Conservation (phyloP, 2,888 invertebrate species). For the Phengaris arion region DNA sequence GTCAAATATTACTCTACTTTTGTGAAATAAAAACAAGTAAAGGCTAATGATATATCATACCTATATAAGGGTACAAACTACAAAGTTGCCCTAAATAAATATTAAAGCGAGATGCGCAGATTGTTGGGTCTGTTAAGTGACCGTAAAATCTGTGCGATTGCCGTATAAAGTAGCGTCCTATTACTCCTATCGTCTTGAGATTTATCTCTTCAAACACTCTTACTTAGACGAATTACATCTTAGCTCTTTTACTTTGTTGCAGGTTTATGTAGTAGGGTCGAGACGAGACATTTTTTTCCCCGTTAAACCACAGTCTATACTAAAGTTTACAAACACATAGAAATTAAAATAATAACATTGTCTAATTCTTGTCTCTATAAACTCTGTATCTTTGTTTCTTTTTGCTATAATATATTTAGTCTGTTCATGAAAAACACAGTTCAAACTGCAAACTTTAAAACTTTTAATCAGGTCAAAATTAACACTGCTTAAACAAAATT, state of each 20-base stretch:
- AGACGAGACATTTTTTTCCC: too few species aligned
- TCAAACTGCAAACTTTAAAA: not conserved
- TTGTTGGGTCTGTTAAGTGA: not conserved
- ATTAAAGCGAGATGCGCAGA: conserved; percentile 37
- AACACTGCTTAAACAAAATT: not conserved
- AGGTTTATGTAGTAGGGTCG: too few species aligned
- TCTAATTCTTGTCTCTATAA: too few species aligned
- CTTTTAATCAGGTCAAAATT: not conserved
- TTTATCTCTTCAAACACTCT: not conserved
- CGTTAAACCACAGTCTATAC: too few species aligned
- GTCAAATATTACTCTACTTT: not conserved
- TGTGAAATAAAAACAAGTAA: conserved; percentile 18
- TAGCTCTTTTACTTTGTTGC: not conserved
- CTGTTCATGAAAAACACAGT: not conserved
- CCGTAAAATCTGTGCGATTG: not conserved
- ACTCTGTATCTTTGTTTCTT: too few species aligned
- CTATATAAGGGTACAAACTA: conserved; percentile 33
- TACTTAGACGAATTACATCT: not conserved
- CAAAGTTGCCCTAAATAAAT: conserved; percentile 39
- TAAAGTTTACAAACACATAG: too few species aligned
- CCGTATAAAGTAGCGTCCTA: not conserved
- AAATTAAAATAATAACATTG: too few species aligned
- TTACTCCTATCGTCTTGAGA: not conserved
- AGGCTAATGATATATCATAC: conserved; percentile 3
- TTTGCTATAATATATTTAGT: too few species aligned